Evolutionary conservation across 35 echinoderm and acorn worm genomes (phyloP), one percentile per base, ranked within the genome.

Genomic region (Chiridota heheva): DNA sequence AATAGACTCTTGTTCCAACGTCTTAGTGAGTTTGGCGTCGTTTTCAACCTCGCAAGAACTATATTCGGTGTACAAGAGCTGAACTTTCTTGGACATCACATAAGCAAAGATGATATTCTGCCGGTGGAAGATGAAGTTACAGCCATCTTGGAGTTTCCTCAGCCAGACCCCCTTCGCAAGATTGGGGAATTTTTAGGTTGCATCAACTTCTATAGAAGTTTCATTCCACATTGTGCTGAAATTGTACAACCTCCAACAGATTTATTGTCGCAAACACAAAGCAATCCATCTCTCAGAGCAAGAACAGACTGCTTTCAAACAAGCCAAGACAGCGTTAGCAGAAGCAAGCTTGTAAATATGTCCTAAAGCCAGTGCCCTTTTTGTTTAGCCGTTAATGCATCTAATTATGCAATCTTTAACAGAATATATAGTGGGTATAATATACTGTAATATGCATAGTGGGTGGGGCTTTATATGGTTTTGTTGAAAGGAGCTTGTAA

Each of bases 61-160:
- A 29, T 28, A 6, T 91, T 91, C 33, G 75, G 76, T 36, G 82
- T 68, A 18, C 17, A 28, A 0, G 45, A 63, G 7, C 30, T 81
- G 17, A 42, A 72, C 12, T 91, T 72, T 77, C 49, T 91, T 1
- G 89, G 73, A 18, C 81, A 86, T 44, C 65, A 80, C n/a, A 42
- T 91, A 7, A 47, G 72, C 12, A 0, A 24, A 15, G 48, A 53
- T n/a, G 82, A 82, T 1, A 91, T 91, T 58, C 2, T 5, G 3
- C 88, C 88, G 5, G 36, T 90, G 4, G 39, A 33, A 32, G 44
- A 44, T 24, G 85, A 90, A 51, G 88, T 90, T 10, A 15, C 47
- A 12, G 81, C 81, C 7, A 79, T 90, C 62, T 26, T 24, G 1
- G 53, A 70, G 7, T 69, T 83, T 58, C 63, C 81, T 5, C 3